Evolutionary conservation across 2,113 vertebrate genomes (phyloP).

Genomic region (Bubalus kerabau): DNA sequence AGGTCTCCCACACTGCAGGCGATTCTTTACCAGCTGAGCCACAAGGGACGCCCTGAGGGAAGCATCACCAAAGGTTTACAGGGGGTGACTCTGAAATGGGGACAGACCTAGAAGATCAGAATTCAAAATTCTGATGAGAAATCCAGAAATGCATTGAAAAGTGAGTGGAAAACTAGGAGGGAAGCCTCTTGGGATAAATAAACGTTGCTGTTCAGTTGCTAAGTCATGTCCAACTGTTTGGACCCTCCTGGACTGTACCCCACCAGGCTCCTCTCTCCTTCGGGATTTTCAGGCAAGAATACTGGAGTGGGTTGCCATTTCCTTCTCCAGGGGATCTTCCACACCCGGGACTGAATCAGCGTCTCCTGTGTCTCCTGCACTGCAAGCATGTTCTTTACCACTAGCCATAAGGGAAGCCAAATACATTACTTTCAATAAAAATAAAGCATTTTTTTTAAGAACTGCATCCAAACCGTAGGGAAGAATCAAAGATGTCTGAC

Average conservation of each 20-base stretch:
- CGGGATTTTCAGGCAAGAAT: background rate
- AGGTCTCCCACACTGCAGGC: background rate
- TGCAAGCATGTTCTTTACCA: background rate
- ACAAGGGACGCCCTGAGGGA: background rate
- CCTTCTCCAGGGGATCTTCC: background rate
- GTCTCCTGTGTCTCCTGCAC: background rate
- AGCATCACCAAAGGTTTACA: fast-evolving
- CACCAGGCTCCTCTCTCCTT: background rate
- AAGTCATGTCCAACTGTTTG: background rate
- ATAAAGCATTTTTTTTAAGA: background rate
- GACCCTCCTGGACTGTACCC: background rate
- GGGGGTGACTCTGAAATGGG: background rate
- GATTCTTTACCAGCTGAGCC: background rate
- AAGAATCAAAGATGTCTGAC: background rate
- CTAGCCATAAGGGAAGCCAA: background rate
- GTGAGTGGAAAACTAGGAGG: background rate
- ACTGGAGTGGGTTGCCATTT: background rate
- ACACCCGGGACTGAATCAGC: background rate
- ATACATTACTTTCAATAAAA: background rate
- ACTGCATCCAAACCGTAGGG: background rate
- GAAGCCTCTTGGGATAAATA: background rate
- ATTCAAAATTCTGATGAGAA: background rate
- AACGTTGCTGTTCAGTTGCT: background rate
- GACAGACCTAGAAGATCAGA: background rate
- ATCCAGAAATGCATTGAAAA: background rate